phyloP scores from a whole-genome alignment of 2,113 vertebrate genomes.

The Acrocephalus arundinaceus region DNA sequence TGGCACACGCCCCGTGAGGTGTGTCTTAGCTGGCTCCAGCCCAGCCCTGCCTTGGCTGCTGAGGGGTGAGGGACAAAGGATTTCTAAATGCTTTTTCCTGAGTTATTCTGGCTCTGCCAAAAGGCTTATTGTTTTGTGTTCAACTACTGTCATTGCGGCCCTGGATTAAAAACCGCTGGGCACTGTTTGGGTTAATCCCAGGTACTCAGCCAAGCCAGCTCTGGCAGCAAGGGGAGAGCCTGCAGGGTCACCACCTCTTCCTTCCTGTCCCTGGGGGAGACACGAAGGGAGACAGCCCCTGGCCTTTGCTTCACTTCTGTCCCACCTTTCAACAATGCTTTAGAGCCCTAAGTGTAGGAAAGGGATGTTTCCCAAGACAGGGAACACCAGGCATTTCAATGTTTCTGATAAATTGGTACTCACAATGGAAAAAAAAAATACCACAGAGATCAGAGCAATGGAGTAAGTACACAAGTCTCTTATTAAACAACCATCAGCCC shows the following conservation, averaged over 20 bases:
- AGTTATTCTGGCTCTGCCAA: background rate
- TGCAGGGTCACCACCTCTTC: background rate
- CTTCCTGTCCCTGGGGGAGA: rapidly evolving
- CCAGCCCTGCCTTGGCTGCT: background rate
- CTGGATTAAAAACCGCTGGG: background rate
- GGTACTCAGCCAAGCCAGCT: background rate
- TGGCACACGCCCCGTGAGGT: rapidly evolving
- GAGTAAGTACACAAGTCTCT: background rate
- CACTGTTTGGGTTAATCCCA: background rate
- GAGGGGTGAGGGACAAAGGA: background rate
- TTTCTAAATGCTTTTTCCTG: background rate
- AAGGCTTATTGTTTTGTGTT: background rate
- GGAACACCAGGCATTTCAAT: background rate
- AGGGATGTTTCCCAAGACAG: background rate
- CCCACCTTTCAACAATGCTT: background rate
- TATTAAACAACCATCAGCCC: background rate
- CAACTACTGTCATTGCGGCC: background rate
- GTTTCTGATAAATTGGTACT: background rate
- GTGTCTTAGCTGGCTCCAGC: background rate
- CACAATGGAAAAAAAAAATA: background rate
- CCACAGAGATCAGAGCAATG: background rate
- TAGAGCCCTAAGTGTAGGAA: background rate
- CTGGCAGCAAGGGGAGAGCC: background rate
- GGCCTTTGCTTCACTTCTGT: background rate
- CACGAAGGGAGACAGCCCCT: background rate